These are phyloP conservation scores for Catajapyx aquilonaris DNA, from an alignment of 1,140 invertebrate genomes.

Conservation along the genomic window DNA sequence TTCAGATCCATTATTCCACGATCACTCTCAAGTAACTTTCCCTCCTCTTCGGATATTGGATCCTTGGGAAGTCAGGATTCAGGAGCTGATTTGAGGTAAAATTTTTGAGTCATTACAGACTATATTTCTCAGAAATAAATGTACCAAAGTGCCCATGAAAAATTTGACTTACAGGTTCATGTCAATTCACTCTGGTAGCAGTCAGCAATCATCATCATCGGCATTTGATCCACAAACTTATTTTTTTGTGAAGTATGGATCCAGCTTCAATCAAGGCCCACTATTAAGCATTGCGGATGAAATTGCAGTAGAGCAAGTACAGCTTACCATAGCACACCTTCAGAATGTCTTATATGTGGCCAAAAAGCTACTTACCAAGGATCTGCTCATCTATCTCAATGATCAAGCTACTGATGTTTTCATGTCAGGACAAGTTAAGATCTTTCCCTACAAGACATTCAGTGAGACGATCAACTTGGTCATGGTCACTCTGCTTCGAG, in stretches of 20 bases:
- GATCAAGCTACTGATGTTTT: slow-evolving; percentile 58
- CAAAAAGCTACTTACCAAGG: slow-evolving; percentile 74
- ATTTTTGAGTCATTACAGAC: too few relatives aligned
- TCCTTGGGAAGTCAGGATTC: slow-evolving; percentile 17
- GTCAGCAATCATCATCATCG: too few relatives aligned
- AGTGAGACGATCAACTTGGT: slow-evolving; percentile 88
- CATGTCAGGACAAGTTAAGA: slow-evolving; percentile 31
- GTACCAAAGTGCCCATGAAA: background rate
- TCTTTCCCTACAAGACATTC: slow-evolving; percentile 75
- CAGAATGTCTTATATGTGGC: slow-evolving; percentile 56
- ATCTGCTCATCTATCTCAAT: slow-evolving; percentile 53
- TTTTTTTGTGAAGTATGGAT: slow-evolving; percentile 81
- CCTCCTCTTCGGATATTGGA: slow-evolving; percentile 27
- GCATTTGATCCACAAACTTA: slow-evolving; percentile 60
- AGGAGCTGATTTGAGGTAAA: slow-evolving; percentile 14
- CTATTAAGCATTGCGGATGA: background rate
- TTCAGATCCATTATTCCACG: slow-evolving; percentile 67
- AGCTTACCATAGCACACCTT: slow-evolving; percentile 45
- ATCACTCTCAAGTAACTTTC: slow-evolving; percentile 69
- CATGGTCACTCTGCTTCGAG: slow-evolving; percentile 73
- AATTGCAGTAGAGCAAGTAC: slow-evolving; percentile 15
- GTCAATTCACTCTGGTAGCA: too few relatives aligned
- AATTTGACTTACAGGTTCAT: background rate
- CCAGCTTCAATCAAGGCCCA: slow-evolving; percentile 69
- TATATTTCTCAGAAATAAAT: too few relatives aligned